Evolutionary conservation across 2,797 vertebrate genomes (phyloP), one percentile per base, ranked within the genome.

Genomic region (Onychomys leucogaster): DNA sequence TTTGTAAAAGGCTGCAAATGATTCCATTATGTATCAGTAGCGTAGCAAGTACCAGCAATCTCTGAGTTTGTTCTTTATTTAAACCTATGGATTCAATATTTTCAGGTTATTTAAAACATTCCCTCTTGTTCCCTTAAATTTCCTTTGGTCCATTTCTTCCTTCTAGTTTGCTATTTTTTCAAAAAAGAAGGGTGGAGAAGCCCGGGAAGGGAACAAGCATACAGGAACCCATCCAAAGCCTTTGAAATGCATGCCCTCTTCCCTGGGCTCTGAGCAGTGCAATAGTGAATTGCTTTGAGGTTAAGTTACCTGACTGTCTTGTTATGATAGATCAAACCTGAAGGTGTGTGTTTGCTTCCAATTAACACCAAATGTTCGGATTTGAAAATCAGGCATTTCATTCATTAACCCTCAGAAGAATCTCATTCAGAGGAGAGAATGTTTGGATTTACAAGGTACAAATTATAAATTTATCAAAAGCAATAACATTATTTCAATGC

Each of bases 391-490:
- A 52, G 81, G 87, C 77, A 92, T 97, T 96, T 97, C 95, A 97
- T 97, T 98, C 96, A 98, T 98, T 98, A 98, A 98, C 97, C 97
- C 97, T 98, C 92, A 78, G 81, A 71, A 78, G 81, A 71, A 96
- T 94, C 77, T 94, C 96, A 96, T 98, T 97, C 95, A 96, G 94
- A 95, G 81, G 89, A 93, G 94, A 97, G 94, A 94, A 91, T 96
- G 76, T 95, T 96, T 95, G 95, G 94, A 96, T 96, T 96, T 97
- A 77, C 80, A 98, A 94, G 93, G 94, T 97, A 96, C 84, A 92
- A 85, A 95, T 96, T 91, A 96, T 76, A 94, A 94, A 97, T 94
- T 97, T 96, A 96, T 94, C 95, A 95, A 97, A 97, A 97, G 95
- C 94, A 89, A 41, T 91, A 96, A 67, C 89, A 84, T 94, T 86